Conservation (phyloP, 2,888 invertebrate species). For the Nemotelus nigrinus region DNA sequence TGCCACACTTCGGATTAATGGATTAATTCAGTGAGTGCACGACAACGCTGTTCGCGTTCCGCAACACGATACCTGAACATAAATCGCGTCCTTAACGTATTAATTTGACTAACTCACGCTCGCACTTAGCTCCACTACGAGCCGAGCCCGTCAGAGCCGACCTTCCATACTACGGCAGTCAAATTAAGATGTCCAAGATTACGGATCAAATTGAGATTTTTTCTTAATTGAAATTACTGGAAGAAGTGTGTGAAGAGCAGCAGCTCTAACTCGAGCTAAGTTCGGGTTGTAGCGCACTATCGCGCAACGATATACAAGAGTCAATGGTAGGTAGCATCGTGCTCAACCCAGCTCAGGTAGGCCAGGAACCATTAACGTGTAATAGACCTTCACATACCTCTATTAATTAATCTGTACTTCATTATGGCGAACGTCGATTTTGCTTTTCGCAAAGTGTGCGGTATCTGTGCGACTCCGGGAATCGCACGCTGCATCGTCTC, state of each 20-base stretch:
- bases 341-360: not conserved
- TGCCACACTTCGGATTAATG: slow-evolving; percentile 33
- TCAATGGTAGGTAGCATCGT: not conserved
- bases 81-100: slow-evolving; percentile 47
- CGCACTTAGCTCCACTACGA: slow-evolving; percentile 24
- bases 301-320: not conserved
- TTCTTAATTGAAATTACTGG: slow-evolving; percentile 49
- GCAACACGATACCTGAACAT: slow-evolving; percentile 47
- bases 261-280: slow-evolving; percentile 16
- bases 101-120: slow-evolving; percentile 51
- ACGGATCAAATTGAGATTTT: slow-evolving; percentile 49
- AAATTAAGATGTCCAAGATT: slow-evolving; percentile 51
- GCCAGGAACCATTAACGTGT: slow-evolving; percentile 39
- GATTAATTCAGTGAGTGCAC: slow-evolving; percentile 47
- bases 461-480: slow-evolving; percentile 5
- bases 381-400: slow-evolving; percentile 46
- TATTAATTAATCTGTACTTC: slow-evolving; percentile 49
- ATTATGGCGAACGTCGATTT: slow-evolving; percentile 39
- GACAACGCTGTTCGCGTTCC: slow-evolving; percentile 47
- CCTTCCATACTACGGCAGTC: slow-evolving; percentile 42
- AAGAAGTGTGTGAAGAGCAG: slow-evolving; percentile 33
- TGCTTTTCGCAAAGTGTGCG: slow-evolving; percentile 37
- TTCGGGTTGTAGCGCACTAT: slow-evolving; percentile 6
- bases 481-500: slow-evolving; percentile 22
- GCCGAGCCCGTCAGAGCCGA: not conserved